Evolutionary conservation across 2,113 vertebrate species (phyloP).

Genomic region (Odobenus rosmarus): DNA sequence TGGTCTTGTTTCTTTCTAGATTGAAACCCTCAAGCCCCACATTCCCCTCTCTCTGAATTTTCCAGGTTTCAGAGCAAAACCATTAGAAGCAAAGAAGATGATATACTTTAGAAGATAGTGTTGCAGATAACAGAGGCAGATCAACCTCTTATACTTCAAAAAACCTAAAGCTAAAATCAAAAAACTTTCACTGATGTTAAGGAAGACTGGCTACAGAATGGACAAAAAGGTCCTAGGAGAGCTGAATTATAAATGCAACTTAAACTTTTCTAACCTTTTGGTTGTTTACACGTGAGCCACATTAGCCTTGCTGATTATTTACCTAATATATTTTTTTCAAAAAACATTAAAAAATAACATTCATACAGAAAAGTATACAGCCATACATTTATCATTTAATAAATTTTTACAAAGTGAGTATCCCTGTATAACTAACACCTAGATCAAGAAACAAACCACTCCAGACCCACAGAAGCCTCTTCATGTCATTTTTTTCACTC

Average conservation of each 20-base stretch:
- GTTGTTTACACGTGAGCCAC: neutral
- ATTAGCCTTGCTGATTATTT: neutral
- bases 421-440: neutral
- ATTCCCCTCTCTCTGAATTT: neutral
- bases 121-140: neutral
- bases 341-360: neutral
- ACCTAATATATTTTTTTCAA: neutral
- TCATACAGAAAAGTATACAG: neutral
- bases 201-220: neutral
- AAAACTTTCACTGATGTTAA: neutral
- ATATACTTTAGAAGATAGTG: conserved; percentile 5
- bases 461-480: neutral
- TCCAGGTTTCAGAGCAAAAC: neutral
- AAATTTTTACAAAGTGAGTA: neutral
- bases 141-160: neutral
- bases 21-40: neutral
- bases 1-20: neutral
- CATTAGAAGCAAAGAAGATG: conserved; percentile 11
- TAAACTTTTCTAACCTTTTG: neutral
- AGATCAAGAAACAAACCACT: neutral
- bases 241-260: neutral
- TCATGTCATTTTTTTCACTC: neutral
- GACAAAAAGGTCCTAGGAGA: neutral
- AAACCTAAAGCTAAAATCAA: conserved; percentile 13
- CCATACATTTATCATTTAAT: neutral